Conservation (phyloP, 2,888 invertebrate genomes). For the Platycheirus rosarum region DNA sequence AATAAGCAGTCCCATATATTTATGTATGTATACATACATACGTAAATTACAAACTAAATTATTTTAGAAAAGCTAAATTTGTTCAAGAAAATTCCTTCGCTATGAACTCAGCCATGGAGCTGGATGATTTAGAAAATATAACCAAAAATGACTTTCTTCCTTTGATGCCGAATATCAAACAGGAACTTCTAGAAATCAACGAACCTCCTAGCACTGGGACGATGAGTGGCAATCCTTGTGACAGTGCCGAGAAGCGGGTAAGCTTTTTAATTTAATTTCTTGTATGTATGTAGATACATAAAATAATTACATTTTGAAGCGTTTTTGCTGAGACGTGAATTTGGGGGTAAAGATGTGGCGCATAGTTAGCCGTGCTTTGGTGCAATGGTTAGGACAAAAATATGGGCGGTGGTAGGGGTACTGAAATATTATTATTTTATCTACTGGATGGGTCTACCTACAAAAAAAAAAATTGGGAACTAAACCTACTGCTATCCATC, state of each 20-base stretch:
- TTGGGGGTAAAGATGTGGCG: constrained; percentile 8
- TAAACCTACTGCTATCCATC: too few species aligned
- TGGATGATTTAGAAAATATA: constrained; percentile 81
- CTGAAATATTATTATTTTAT: background rate
- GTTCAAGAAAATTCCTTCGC: constrained; percentile 60
- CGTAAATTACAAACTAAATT: constrained; percentile 39
- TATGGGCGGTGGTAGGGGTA: background rate
- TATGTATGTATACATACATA: constrained; percentile 48
- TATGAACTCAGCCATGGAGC: constrained; percentile 79
- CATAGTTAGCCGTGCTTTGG: constrained; percentile 10
- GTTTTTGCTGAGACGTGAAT: background rate
- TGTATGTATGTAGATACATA: background rate
- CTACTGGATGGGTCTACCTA: too few species aligned
- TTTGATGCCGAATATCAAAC: constrained; percentile 81
- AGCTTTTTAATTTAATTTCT: constrained; percentile 71
- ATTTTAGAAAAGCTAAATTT: constrained; percentile 38
- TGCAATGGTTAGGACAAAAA: background rate
- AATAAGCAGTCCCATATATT: constrained; percentile 26
- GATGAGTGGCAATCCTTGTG: constrained; percentile 81
- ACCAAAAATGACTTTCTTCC: constrained; percentile 82
- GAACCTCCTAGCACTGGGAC: constrained; percentile 76
- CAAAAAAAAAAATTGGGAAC: too few species aligned
- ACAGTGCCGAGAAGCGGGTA: constrained; percentile 83
- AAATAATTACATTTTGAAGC: background rate
- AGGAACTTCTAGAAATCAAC: constrained; percentile 80